Base-by-base conservation (phyloP, 2,797 vertebrate species). In the Orestias chungarensis region DNA sequence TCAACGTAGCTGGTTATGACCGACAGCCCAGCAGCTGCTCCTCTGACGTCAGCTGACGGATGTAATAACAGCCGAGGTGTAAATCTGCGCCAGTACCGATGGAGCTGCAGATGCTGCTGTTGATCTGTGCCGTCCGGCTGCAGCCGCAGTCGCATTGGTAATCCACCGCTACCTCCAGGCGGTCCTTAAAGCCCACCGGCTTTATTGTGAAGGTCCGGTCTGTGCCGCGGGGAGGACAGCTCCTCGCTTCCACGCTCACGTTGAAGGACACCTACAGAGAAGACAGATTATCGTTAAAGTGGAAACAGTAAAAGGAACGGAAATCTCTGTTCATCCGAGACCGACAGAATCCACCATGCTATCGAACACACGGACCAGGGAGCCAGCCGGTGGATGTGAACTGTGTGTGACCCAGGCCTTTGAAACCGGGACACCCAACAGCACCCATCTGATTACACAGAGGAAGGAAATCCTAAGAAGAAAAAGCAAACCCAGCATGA, bases 131-230 rank as follows among this genome's bases (percentile, higher is more conserved):
- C 0, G 0, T 85, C 1, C 4, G n/a, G 0, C 92, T 95, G 90
- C 98, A 99, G 87, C 89, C 78, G 0, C 98, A 99, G 46, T 87
- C 93, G 76, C 98, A 99, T 71, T 81, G 91, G 80, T 98, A 98
- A 68, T 94, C 84, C 81, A 98, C 94, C 0, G 82, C 54, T 82
- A 98, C 96, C 87, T 96, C 94, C 92, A 99, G 92, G 0, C 93
- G 95, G 88, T 99, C 98, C 79, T 97, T 97, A 83, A 99, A 99
- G 0, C 98, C 97, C 0, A 97, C 97, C 0, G 98, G 97, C 76
- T 96, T 96, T 89, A 99, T 96, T 74, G 96, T 94, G 91, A 99
- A 98, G 27, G 61, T 87, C 12, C 94, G 96, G 25, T 89, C 81
- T 0, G 71, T 55, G 23, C 89, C 92, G 15, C 74, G 86, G 0